phyloP scores from a whole-genome alignment of 1,140 invertebrate genomes.

The Hyles vespertilio region DNA sequence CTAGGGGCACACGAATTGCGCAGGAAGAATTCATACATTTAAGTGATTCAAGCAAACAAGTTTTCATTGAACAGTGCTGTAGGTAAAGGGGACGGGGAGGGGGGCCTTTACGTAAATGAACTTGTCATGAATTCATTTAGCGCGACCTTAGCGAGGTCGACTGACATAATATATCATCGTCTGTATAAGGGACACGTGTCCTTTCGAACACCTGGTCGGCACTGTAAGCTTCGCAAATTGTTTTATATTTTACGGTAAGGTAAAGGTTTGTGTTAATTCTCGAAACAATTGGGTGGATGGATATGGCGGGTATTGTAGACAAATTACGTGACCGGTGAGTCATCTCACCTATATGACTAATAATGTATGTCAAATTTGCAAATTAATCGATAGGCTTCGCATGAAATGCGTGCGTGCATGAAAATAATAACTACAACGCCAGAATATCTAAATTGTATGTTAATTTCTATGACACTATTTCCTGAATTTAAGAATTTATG shows the following conservation, averaged over 20 bases:
- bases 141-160: conserved; percentile 46
- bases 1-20: conserved; percentile 4
- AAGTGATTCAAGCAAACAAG: conserved; percentile 32
- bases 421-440: too few relatives aligned
- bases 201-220: conserved; percentile 4
- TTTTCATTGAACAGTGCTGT: conserved; percentile 38
- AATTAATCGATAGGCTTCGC: too few relatives aligned
- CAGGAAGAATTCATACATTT: conserved; percentile 9
- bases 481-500: too few relatives aligned
- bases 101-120: conserved; percentile 15
- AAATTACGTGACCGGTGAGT: too few relatives aligned
- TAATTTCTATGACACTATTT: too few relatives aligned
- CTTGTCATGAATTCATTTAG: conserved; percentile 17
- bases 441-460: too few relatives aligned
- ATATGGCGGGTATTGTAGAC: too few relatives aligned
- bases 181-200: background rate
- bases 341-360: too few relatives aligned
- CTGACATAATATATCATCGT: conserved; percentile 30
- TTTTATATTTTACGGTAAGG: background rate
- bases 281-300: too few relatives aligned
- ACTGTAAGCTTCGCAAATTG: background rate
- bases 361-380: too few relatives aligned
- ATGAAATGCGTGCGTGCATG: too few relatives aligned
- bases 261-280: too few relatives aligned
- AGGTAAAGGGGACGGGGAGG: conserved; percentile 10